Percentiles rank a stretch among this genome's conserved stretches.
phyloP scores from a whole-genome alignment of 2,888 invertebrate species.

The Myopa testacea region DNA sequence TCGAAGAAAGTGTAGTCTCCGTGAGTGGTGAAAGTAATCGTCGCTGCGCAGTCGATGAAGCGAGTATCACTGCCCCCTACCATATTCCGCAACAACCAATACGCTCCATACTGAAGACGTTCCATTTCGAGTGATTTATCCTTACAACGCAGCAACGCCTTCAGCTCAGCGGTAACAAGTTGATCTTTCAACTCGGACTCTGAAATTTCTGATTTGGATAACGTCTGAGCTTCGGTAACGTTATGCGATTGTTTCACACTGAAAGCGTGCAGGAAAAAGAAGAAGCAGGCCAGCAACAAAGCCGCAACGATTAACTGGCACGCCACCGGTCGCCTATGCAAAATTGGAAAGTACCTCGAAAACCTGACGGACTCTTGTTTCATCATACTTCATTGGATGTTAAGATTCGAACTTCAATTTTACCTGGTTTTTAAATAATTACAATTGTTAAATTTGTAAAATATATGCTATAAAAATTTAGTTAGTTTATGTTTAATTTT shows the following conservation, averaged over 20 bases:
- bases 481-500: no score
- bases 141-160: constrained; percentile 53
- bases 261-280: constrained; percentile 25
- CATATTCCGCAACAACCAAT: constrained; percentile 75
- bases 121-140: constrained; percentile 51
- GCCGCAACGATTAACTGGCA: background rate
- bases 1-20: constrained; percentile 77
- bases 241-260: background rate
- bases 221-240: background rate
- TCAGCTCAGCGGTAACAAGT: constrained; percentile 39
- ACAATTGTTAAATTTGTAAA: no score
- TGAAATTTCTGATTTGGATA: no score
- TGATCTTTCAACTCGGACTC: background rate
- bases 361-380: no score
- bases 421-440: no score
- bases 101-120: constrained; percentile 57
- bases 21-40: constrained; percentile 77
- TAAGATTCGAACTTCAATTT: no score
- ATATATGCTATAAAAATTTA: no score
- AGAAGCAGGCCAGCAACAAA: constrained; percentile 16
- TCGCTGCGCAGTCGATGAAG: constrained; percentile 71
- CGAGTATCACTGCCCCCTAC: constrained; percentile 68
- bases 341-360: no score
- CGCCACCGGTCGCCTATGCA: no score
- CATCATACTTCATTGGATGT: no score